Evolutionary conservation across 1,140 invertebrate species (phyloP), one percentile per base, ranked within the genome.

Genomic region (Cydia fagiglandana): DNA sequence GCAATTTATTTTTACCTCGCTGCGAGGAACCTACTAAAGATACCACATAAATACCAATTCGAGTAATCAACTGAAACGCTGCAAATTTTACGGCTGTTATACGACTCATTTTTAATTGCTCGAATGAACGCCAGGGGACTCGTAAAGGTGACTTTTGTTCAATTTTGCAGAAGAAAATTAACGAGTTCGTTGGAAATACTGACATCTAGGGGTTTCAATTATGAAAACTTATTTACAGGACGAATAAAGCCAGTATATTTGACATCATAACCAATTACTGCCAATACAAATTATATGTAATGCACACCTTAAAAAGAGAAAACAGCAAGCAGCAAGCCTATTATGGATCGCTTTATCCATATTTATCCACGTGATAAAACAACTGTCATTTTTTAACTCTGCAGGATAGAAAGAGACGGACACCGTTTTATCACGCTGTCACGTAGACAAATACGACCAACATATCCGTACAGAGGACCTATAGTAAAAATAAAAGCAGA

Each of bases 71-170:
- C 56, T 24, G 56, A 61, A 61, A 61, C 20, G 56, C 56, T 61
- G 56, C n/a, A 61, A 56, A 56, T 56, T 61, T 61, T 61, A 61
- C 56, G 56, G 56, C 56, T 24, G 9, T 61, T 61, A 61, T 61
- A 24, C 56, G 56, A 61, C 20, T 61, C 56, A 61, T 61, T 61
- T 61, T 61, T 61, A 61, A 61, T 61, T 61, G 56, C 20, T 61
- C 56, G 56, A 10, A 24, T 24, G 56, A 61, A 61, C 20, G 56
- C 12, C 56, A 61, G 20, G 56, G 20, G 56, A 61, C 56, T 61
- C 56, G 56, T 61, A 61, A 61, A 61, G 56, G 56, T 61, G 20
- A 61, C 56, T 61, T 61, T 61, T 24, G 56, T 61, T 61, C 20
- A 24, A 61, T 61, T 61, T 61, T 24, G 56, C 56, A 24, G n/a